phyloP scores from a whole-genome alignment of 2,797 vertebrate species.

The Austrolebias charrua region DNA sequence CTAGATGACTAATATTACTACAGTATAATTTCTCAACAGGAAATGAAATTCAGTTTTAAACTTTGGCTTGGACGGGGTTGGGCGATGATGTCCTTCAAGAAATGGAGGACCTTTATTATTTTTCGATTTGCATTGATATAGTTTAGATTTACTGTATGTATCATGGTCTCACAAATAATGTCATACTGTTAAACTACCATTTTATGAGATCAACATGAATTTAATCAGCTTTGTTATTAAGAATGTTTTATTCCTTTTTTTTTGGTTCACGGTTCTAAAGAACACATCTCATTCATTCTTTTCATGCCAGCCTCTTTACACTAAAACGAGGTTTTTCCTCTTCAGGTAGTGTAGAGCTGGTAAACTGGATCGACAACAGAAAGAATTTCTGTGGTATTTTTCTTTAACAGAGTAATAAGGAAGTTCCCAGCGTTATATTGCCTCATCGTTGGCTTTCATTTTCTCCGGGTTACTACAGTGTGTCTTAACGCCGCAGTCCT shows the following conservation, averaged over 20 bases:
- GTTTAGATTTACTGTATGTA: too few relatives aligned
- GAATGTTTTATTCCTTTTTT: background rate
- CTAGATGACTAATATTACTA: too few relatives aligned
- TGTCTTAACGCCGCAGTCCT: background rate
- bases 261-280: background rate
- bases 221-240: too few relatives aligned
- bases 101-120: too few relatives aligned
- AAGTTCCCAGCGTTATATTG: conserved; percentile 12
- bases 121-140: too few relatives aligned
- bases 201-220: too few relatives aligned
- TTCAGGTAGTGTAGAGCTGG: background rate
- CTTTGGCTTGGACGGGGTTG: too few relatives aligned
- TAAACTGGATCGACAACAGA: background rate
- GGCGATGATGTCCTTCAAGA: too few relatives aligned
- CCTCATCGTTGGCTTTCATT: conserved; percentile 31
- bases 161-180: too few relatives aligned
- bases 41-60: too few relatives aligned
- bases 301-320: background rate
- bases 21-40: too few relatives aligned
- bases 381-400: background rate
- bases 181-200: too few relatives aligned
- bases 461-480: conserved; percentile 9
- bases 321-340: background rate
- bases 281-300: background rate
- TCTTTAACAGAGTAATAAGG: background rate